A percentile compares a stretch with the other conserved stretches of the same genome.
phyloP scores from a whole-genome alignment of 2,113 vertebrate species.

The Sorex fumeus region DNA sequence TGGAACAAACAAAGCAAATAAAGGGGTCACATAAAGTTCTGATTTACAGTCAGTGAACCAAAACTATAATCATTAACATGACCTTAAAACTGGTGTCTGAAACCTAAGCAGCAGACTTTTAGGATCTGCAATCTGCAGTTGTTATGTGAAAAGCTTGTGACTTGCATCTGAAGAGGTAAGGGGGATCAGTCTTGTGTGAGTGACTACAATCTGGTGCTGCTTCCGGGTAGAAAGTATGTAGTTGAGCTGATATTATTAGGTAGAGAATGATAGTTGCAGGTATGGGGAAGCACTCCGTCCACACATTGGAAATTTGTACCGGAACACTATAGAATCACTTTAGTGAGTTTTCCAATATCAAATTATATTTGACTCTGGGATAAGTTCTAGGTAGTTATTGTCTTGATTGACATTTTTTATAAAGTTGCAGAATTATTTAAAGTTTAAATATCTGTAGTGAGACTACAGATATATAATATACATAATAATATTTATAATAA shows the following conservation, averaged over 20 bases:
- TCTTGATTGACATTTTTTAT: neutral
- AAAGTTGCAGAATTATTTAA: neutral
- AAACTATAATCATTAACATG: neutral
- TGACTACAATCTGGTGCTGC: neutral
- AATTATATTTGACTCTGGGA: neutral
- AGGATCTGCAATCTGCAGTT: neutral
- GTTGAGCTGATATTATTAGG: neutral
- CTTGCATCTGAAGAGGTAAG: neutral
- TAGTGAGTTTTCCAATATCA: neutral
- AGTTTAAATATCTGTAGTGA: neutral
- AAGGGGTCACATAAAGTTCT: neutral
- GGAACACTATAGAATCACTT: neutral
- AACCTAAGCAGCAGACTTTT: neutral
- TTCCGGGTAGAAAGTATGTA: neutral
- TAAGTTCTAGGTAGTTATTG: neutral
- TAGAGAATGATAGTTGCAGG: neutral
- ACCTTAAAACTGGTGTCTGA: neutral
- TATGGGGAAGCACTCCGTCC: neutral
- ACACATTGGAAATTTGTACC: neutral
- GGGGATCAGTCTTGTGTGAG: neutral
- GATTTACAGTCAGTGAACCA: neutral
- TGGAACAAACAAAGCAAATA: neutral
- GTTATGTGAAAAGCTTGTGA: neutral
- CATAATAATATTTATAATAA: too few relatives aligned
- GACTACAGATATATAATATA: too few relatives aligned